phyloP scores from a whole-genome alignment of 2,113 vertebrate genomes.

The Phaethornis superciliosus region DNA sequence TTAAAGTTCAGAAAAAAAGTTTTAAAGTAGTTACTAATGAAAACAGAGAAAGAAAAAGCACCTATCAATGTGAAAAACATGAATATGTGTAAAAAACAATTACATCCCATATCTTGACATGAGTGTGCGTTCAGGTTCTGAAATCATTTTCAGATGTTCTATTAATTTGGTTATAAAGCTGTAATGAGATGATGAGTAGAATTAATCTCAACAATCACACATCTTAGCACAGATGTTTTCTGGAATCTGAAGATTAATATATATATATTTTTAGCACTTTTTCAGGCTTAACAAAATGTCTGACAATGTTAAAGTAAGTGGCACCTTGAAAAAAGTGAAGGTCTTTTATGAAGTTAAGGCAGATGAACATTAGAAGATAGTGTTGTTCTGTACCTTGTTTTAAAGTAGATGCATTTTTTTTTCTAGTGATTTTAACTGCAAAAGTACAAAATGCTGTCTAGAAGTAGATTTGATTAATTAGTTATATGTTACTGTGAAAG shows the following conservation, averaged over 20 bases:
- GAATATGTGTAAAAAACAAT: background rate
- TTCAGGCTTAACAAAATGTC: background rate
- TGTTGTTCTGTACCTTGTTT: background rate
- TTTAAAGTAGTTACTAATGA: background rate
- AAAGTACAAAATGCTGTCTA: background rate
- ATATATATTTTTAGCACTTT: background rate
- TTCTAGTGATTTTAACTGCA: background rate
- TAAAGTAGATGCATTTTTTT: background rate
- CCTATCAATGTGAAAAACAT: background rate
- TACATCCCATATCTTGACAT: background rate
- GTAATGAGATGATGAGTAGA: background rate
- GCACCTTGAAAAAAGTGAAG: fast-evolving
- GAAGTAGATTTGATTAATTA: background rate
- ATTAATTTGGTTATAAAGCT: background rate
- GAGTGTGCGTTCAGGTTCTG: fast-evolving
- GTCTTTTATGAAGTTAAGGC: background rate
- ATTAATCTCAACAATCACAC: background rate
- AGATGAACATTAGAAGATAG: background rate
- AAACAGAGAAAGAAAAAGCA: background rate
- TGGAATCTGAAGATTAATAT: background rate
- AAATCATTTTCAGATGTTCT: background rate
- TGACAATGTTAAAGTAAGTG: background rate
- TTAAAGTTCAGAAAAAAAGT: background rate
- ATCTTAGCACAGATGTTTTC: background rate
- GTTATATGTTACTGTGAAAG: background rate